Percentiles rank a stretch among this genome's conserved stretches.
These are phyloP conservation scores for Zosterops lateralis DNA, from an alignment of 2,113 vertebrate species.

Conservation along the genomic window DNA sequence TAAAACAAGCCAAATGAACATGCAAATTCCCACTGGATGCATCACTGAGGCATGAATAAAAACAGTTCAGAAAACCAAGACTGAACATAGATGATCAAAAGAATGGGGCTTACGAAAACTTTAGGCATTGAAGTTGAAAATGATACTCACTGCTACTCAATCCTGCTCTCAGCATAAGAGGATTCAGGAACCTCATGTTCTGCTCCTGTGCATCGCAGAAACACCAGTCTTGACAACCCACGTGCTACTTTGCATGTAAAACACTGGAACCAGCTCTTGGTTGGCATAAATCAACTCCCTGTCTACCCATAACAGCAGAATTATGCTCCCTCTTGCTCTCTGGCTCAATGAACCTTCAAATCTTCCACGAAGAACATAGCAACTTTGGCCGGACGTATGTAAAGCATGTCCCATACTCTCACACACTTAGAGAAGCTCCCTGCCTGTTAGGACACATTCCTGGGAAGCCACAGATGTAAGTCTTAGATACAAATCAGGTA, in stretches of 20 bases:
- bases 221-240: neutral
- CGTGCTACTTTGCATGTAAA: neutral
- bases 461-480: neutral
- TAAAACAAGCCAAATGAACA: neutral
- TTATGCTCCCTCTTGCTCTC: neutral
- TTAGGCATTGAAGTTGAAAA: neutral
- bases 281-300: neutral
- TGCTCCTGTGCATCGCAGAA: neutral
- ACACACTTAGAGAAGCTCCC: neutral
- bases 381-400: neutral
- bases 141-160: neutral
- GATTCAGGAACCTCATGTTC: neutral
- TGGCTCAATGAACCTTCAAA: neutral
- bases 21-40: neutral
- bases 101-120: fast-evolving
- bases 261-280: neutral
- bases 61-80: neutral
- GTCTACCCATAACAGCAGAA: neutral
- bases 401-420: neutral
- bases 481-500: neutral
- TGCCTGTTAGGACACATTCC: neutral
- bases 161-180: neutral
- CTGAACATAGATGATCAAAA: neutral
- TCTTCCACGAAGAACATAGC: neutral
- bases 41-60: neutral